Base-by-base conservation (phyloP, 2,888 invertebrate genomes). In the Brenthis hecate region DNA sequence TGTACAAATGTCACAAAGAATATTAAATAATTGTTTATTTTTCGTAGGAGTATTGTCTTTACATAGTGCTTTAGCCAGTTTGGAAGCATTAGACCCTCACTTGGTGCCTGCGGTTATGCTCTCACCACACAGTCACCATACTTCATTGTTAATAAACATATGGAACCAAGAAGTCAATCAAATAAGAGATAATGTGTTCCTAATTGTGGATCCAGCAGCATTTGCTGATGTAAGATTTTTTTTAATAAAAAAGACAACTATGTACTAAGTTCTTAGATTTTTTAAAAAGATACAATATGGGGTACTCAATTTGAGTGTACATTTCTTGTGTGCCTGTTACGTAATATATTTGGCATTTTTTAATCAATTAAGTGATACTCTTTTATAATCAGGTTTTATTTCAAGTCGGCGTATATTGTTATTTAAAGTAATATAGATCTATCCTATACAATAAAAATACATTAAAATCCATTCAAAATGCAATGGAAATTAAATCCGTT, bases 201-300 rank as follows among this genome's bases (percentile, higher is more conserved):
- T 94, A 57, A 95, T 96, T 69, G 94, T 96, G 6, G 96, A 96
- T 82, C 95, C 96, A 0, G 91, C 93, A 65, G 95, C 95, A 43
- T 96, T 95, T 83, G 93, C 94, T 75, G 94, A 95, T 87, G 96
- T 96, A 78, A 77, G 70, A 23, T 8, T 47, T 14, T 13, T 60
- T 23, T 58, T 5, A 23, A 23, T 4, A 23, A 23, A 23, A 23
- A 28, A 28, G 4, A 28, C 4, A 28, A 28, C 19, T 19, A 19
- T 19, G 19, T 19, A 28, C 28, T 28, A 28, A 4, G 28, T 28
- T 28, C 5, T 28, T 28, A 28, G 5, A 28, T 28, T 28, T 19
- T 19, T 19, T 19, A 19, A 19, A 19, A 19, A 19, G 19, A 1
- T 19, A 19, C 1, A 19, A 19, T 19, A 19, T 19, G 19, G 19